phyloP scores from a whole-genome alignment of 2,113 vertebrate genomes.

The Macquaria australasica region DNA sequence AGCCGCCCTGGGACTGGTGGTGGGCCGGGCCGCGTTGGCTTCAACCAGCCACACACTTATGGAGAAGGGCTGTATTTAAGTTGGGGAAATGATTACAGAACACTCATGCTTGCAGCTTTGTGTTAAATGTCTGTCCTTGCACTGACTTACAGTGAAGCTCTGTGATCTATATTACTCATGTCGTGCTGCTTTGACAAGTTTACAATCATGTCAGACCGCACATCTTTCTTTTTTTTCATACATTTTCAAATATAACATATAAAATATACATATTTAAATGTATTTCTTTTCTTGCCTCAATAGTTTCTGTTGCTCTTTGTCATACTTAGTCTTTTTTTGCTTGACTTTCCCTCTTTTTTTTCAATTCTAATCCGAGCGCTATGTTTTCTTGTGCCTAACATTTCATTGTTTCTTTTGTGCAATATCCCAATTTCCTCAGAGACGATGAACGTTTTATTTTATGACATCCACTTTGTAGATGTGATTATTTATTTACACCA shows the following conservation, averaged over 20 bases:
- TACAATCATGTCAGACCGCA: conserved; percentile 18
- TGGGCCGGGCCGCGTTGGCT: conserved; percentile 66
- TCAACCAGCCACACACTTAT: conserved; percentile 61
- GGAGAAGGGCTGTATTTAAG: conserved; percentile 72
- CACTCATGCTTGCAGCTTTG: conserved; percentile 53
- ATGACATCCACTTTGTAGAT: background rate
- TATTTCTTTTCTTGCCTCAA: background rate
- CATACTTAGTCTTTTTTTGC: background rate
- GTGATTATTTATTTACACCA: conserved; percentile 7
- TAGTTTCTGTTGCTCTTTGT: background rate
- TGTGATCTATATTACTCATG: conserved; percentile 45
- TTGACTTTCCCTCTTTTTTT: background rate
- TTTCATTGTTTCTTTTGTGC: background rate
- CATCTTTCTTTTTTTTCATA: background rate
- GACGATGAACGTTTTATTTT: background rate
- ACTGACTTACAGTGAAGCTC: conserved; percentile 21
- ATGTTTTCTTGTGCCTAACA: background rate
- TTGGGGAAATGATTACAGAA: conserved; percentile 75
- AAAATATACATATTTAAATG: background rate
- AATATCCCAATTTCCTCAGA: conserved; percentile 3
- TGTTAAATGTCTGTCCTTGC: conserved; percentile 47
- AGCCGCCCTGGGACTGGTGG: conserved; percentile 75
- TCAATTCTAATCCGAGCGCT: background rate
- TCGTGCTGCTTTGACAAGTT: conserved; percentile 35
- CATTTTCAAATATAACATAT: background rate